Base-by-base conservation (phyloP, 2,888 invertebrate genomes). In the Apocheima hispidaria region DNA sequence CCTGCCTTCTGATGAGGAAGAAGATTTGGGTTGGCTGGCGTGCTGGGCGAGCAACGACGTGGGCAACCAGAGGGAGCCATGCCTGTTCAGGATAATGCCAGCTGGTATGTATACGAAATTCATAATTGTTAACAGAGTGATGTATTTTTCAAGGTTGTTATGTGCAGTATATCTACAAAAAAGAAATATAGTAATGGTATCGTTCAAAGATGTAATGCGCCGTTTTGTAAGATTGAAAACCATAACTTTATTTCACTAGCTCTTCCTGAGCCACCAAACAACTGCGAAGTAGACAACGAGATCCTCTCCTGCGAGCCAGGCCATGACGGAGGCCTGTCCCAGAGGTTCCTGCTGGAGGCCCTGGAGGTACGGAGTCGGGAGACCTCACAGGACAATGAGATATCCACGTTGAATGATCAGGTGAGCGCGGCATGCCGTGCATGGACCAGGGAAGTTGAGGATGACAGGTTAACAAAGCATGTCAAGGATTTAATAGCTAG, bases 1-100 rank as follows among this genome's bases (percentile, higher is more conserved):
- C 44, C 88, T 94, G 55, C 93, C 93, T 0, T 79, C 91, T 62
- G 90, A 92, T 65, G 87, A 86, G 62, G 90, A 93, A 55, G 90
- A 87, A 1, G 97, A 97, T 79, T 94, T 97, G 70, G 97, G 97
- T 63, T 97, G 97, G 74, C 88, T 98, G 20, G 96, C 97, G 4
- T 98, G 98, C 82, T 97, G 97, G 97, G 97, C 97, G 4, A 95
- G 95, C 82, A 98, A 98, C 83, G 94, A 94, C 67, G 95, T 97
- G 14, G 98, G 98, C 26, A 94, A 96, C 70, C 98, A 98, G 86
- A 93, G 94, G 67, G 94, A 94, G 65, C 97, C 98, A 0, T 98
- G 98, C 79, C 88, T 96, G 55, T 96, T 97, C 83, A 95, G 96
- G 88, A 94, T 98, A 60, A 92, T 96, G 75, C 96, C 96, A 74